Percentiles rank a stretch among this genome's conserved stretches.
These are phyloP conservation scores for Linyphia triangularis DNA, from an alignment of 2,888 invertebrate genomes.

Conservation along the genomic window DNA sequence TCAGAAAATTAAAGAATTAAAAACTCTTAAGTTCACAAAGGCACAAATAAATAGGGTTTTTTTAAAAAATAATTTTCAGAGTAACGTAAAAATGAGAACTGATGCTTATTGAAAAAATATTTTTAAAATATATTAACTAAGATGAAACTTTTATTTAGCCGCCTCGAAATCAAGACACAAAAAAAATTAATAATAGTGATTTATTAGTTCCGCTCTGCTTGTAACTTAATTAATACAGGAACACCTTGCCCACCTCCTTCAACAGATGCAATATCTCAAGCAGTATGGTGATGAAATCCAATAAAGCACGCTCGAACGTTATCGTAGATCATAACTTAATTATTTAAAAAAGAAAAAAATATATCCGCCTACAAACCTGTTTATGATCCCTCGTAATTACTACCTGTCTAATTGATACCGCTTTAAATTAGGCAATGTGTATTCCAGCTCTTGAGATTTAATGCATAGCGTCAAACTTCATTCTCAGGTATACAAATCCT, in stretches of 20 bases:
- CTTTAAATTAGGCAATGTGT: constrained; percentile 45
- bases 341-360: neutral
- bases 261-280: neutral
- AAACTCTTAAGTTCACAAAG: no score
- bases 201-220: neutral
- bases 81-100: no score
- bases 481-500: constrained; percentile 1
- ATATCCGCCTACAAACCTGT: constrained; percentile 10
- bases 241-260: neutral
- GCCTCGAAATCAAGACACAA: no score
- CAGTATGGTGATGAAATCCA: neutral
- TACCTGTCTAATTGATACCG: constrained; percentile 11
- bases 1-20: no score
- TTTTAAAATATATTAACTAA: no score
- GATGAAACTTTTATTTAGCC: no score
- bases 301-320: neutral
- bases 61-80: no score
- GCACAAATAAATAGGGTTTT: no score
- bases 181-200: neutral
- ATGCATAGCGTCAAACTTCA: neutral
- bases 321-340: constrained; percentile 13
- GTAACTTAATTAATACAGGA: neutral
- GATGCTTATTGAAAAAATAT: no score
- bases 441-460: neutral
- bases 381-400: constrained; percentile 32